Base-by-base conservation (phyloP, 2,797 vertebrate species). In the Pelodytes ibericus region DNA sequence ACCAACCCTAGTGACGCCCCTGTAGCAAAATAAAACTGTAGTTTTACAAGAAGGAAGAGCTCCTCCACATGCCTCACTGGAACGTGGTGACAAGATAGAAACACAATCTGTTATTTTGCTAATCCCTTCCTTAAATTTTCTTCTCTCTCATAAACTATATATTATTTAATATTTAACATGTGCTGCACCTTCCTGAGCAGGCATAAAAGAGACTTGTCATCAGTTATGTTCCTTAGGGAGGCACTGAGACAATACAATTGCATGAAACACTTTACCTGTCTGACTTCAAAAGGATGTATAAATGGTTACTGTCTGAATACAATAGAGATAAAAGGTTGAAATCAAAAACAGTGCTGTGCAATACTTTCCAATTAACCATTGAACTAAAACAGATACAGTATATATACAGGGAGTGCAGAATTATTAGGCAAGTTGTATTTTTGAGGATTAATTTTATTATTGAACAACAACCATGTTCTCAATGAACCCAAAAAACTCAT, bases 181-280 rank as follows among this genome's bases (percentile, higher is more conserved):
- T 20, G 7, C 36, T 15, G 57, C 26, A 47, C 25, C 5, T 60
- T 61, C 25, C 44, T 39, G 44, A 75, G 65, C 29, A 24, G 16
- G 44, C 44, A 70, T 76, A 66, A 76, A 70, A 62, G 39, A 59
- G 47, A 70, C 66, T 62, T 76, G 66, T 70, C 44, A 76, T 41
- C 31, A 16, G 29, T 53, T 56, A 70, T 41, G 59, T 41, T 76
- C 44, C 47, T 60, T 18, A 3, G 26, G 20, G 57, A 49, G 64
- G 49, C 39, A 39, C 57, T 33, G 44, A 62, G 44, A 75, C 57
- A 75, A 69, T 61, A 69, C 65, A 69, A 69, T 75, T 63, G 56
- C 47, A 13, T 4, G 31, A 59, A 22, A 20, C 8, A 8, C 22
- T 68, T 27, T 66, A 69, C 44, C 30, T 22, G 30, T 39, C 51